Evolutionary conservation across 2,888 invertebrate genomes (phyloP), one percentile per base, ranked within the genome.

Genomic region (Idaea aversata): DNA sequence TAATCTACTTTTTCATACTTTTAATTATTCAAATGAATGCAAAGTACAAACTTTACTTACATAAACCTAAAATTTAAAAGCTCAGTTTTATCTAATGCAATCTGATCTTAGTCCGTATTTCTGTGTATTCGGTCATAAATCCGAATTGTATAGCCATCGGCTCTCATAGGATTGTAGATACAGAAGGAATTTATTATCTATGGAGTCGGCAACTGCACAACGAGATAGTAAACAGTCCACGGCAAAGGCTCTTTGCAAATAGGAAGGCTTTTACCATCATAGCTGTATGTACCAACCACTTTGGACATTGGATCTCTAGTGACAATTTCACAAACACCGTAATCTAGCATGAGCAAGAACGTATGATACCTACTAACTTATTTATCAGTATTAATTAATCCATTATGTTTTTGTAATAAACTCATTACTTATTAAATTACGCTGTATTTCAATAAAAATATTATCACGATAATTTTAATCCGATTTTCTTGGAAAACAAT

Each of bases 241-340:
- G 78, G 83, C 84, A 85, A 85, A 87, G 87, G 77, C 71, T 79
- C 82, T 86, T 77, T 74, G 85, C 83, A 87, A 86, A 87, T 85
- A 90, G 85, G 82, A 77, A 80, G 77, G 80, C 77, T 81, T 47
- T 47, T 47, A 47, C 10, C 10, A 47, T 47, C 47, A 47, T 7
- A 47, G 5, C 4, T 10, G 7, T 4, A 47, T 13, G 13, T 4
- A 47, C 7, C 47, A 47, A 47, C 13, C 47, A 47, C 47, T 47
- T 13, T 13, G 7, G 10, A 10, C 13, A 47, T 47, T 13, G 7
- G 10, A 10, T 47, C 47, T 47, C 47, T 47, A 10, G 47, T 7
- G 47, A 47, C 10, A 47, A 36, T 47, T 47, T 47, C 0, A 47
- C 10, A 13, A 47, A 47, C 13, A 10, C 47, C 13, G 47, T 4